Conservation (phyloP, 2,888 invertebrate genomes). For the Sinhomidia bicolor region DNA sequence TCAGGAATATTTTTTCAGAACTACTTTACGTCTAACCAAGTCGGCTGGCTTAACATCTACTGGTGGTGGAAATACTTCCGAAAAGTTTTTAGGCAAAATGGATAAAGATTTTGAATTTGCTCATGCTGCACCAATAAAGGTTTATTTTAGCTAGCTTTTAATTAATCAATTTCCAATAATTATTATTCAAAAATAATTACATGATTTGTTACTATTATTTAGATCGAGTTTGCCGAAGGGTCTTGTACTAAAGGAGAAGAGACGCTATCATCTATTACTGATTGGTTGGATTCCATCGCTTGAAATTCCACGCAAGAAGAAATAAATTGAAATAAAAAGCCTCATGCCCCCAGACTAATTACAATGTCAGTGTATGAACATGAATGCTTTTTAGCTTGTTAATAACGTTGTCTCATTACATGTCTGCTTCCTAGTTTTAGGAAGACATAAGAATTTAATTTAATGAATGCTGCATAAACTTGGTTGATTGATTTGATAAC, state of each 20-base stretch:
- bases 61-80: slow-evolving; percentile 68
- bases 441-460: too few relatives aligned
- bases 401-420: too few relatives aligned
- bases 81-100: slow-evolving; percentile 86
- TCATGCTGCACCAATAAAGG: slow-evolving; percentile 86
- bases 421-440: too few relatives aligned
- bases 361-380: too few relatives aligned
- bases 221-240: slow-evolving; percentile 85
- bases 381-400: too few relatives aligned
- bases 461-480: too few relatives aligned
- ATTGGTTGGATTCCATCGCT: slow-evolving; percentile 88
- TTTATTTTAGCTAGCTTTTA: too few relatives aligned
- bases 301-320: slow-evolving; percentile 59
- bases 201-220: not conserved
- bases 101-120: slow-evolving; percentile 93
- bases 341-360: too few relatives aligned
- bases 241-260: slow-evolving; percentile 84
- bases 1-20: too few relatives aligned
- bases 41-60: slow-evolving; percentile 86
- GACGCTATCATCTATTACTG: slow-evolving; percentile 86
- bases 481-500: too few relatives aligned
- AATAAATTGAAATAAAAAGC: too few relatives aligned
- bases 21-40: slow-evolving; percentile 92
- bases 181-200: too few relatives aligned
- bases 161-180: not conserved